Evolutionary conservation across 2,113 vertebrate genomes (phyloP), one percentile per base, ranked within the genome.

Genomic region (Indicator maculatus): DNA sequence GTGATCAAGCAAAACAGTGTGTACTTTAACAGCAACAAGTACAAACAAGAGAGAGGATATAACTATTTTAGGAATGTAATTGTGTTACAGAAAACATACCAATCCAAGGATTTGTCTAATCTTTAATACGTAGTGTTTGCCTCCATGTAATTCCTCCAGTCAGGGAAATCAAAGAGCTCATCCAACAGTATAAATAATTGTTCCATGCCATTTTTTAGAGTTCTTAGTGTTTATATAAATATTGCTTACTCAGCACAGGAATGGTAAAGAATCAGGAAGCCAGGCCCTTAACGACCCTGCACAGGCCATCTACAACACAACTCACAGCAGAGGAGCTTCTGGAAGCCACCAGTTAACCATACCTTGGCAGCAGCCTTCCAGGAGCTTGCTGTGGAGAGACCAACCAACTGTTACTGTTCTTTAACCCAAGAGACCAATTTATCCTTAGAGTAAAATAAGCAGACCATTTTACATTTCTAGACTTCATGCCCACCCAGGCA

Each of bases 1-100:
- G 86, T 95, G 77, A 60, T 94, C 75, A 96, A 92, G 70, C 50
- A 87, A 94, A 90, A 41, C 71, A 47, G 14, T 1, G 9, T n/a
- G 23, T 70, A 53, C 74, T 92, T 86, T 9, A 86, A 61, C 21
- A 90, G 72, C 33, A 86, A 36, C 63, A 11, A 93, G 59, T 33
- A 36, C 63, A 11, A 93, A 59, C 38, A 41, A 77, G 24, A 70
- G 20, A 78, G 12, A 71, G 26, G 11, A 50, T 50, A 3, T n/a
- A 36, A 30, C n/a, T 89, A 23, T 55, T 82, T 70, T 12, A 61
- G 45, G 30, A 70, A 82, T 55, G n/a, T 9, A 72, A 75, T 39
- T 86, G 23, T 69, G 93, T 84, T 45, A 71, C 39, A 79, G 47
- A 28, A 93, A 88, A 90, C 67, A 86, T 21, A 75, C 27, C 31